Base-by-base conservation (phyloP, 2,888 invertebrate genomes). In the Xestia rhomboidea region DNA sequence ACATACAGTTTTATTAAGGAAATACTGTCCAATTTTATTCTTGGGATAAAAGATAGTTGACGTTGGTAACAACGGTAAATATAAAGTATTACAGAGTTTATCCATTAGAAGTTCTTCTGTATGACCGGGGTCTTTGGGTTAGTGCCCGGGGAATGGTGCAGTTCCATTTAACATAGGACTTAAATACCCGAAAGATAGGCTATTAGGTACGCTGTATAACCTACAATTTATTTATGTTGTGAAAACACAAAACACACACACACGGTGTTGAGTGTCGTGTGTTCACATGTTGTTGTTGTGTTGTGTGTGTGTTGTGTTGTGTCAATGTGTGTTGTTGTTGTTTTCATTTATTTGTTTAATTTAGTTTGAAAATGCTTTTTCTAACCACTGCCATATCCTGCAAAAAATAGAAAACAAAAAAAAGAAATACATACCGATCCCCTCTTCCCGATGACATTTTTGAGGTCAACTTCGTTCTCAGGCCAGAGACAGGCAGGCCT, bases 401-500 rank as follows among this genome's bases (percentile, higher is more conserved):
- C 1, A 21, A 34, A 51, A 13, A 49, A 27, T 2, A 0, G 8
- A 46, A 4, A 3, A 27, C 1, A 13, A n/a, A n/a, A 30, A 64
- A 38, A 54, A n/a, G 0, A n/a, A 34, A n/a, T 68, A 71, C 95
- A 93, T 87, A 97, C 97, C 72, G 96, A 96, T 84, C 97, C 97
- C 77, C 95, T 96, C 89, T 94, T 95, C 24, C 95, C 96, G 44
- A 97, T 93, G 70, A 97, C 94, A 69, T 95, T 93, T 57, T 89
- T 92, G 21, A 97, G 91, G 0, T 95, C 94, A 0, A 91, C 87
- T 68, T 94, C 90, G 85, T 93, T 92, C 46, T 96, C 97, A 0
- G 96, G 96, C 97, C 97, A 97, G n/a, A 97, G 93, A 86, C 98
- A 98, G 18, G 97, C 97, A 0, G 98, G 97, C 44, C 97, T 93